Evolutionary conservation across 2,113 vertebrate species (phyloP), one percentile per base, ranked within the genome.

Genomic region (Ceyx margarethae): DNA sequence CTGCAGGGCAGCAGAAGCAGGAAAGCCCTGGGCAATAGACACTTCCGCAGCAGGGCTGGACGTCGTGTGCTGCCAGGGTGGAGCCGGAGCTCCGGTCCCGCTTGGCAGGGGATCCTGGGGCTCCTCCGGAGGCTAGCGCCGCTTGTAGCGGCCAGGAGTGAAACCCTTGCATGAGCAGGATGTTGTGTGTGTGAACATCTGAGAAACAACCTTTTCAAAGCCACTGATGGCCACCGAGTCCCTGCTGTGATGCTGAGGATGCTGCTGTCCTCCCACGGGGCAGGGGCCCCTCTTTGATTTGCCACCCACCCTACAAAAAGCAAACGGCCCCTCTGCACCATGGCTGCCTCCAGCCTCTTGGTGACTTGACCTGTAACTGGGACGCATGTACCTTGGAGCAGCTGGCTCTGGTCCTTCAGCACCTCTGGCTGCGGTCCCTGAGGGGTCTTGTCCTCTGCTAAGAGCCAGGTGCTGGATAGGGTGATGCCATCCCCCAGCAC

Each of bases 351-450:
- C 67, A 80, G 56, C 54, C 57, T 77, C 87, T 76, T 74, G 57
- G 79, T 77, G 60, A 89, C 72, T 45, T 85, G 60, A 21, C 56
- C 78, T 5, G 0, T 65, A 51, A 82, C 40, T 51, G 35, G 46
- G 48, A 81, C 33, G 85, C 76, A 68, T 2, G n/a, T 76, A 69
- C 28, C 7, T 43, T 65, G 53, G 76, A 85, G 68, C 65, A 72
- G 53, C 56, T 71, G 56, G 68, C 71, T 68, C 81, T 90, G 61
- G 17, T 93, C 60, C 60, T 93, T 87, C 87, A 92, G 56, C 75
- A 80, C 29, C 71, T 83, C 23, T 2, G 9, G 57, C 15, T 58
- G 43, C 0, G 0, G 64, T 73, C 42, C 85, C 76, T 50, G 54
- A 76, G 37, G 56, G 68, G 37, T 76, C 51, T 86, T 57, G 29